Conservation (phyloP, 1,140 invertebrate genomes). For the Drosophila kikkawai region DNA sequence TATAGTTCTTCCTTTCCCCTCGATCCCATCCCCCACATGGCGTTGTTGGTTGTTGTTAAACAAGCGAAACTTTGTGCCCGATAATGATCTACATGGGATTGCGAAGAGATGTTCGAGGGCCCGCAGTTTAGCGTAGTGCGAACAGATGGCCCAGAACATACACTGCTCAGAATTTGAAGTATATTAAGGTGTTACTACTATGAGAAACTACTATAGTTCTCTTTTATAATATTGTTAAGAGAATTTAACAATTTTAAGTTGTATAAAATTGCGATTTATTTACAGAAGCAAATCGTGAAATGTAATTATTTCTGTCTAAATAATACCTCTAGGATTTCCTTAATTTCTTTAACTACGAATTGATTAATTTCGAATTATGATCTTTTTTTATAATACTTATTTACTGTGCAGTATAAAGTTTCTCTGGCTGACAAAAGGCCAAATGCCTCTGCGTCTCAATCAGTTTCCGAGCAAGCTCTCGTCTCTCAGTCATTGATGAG, state of each 20-base stretch:
- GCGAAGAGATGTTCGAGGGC: slow-evolving; percentile 35
- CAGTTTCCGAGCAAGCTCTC: slow-evolving; percentile 36
- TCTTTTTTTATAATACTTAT: background rate
- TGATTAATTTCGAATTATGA: too few species aligned
- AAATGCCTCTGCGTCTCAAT: slow-evolving; percentile 42
- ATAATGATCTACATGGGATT: slow-evolving; percentile 75
- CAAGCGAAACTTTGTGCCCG: slow-evolving; percentile 80
- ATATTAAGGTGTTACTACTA: background rate
- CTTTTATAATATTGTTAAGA: background rate
- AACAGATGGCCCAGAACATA: slow-evolving; percentile 69
- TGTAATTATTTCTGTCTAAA: too few species aligned
- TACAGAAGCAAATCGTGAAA: too few species aligned
- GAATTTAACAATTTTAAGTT: background rate
- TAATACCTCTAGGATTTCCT: background rate
- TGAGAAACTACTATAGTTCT: background rate
- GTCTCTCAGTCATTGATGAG: slow-evolving; percentile 38
- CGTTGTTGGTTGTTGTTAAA: slow-evolving; percentile 81
- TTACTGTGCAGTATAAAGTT: slow-evolving; percentile 20
- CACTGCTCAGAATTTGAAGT: background rate
- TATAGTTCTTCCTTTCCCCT: slow-evolving; percentile 3
- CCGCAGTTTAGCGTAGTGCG: slow-evolving; percentile 81
- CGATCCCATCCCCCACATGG: slow-evolving; percentile 46
- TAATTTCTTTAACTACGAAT: too few species aligned
- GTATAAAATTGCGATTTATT: too few species aligned
- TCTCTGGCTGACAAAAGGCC: slow-evolving; percentile 23